Conservation (phyloP, 2,113 vertebrate genomes). For the Pterocles orientalis region DNA sequence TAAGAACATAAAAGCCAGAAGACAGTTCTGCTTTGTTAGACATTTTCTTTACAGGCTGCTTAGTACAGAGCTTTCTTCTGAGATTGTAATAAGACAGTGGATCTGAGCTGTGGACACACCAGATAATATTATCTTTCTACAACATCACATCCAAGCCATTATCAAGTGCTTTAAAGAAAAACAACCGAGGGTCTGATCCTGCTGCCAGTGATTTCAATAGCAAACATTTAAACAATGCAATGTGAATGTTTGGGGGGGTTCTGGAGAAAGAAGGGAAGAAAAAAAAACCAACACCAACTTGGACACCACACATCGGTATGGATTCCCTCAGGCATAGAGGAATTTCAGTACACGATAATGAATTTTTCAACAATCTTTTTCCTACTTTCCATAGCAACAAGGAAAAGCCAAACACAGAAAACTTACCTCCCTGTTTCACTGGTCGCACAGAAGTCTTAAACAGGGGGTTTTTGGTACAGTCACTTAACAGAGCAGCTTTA, state of each 20-base stretch:
- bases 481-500: neutral
- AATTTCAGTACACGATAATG: slow-evolving; percentile 43
- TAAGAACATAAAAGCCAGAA: neutral
- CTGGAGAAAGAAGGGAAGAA: neutral
- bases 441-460: neutral
- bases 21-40: slow-evolving; percentile 3
- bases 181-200: neutral
- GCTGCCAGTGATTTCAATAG: neutral
- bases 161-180: slow-evolving; percentile 28
- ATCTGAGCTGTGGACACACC: slow-evolving; percentile 5
- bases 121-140: slow-evolving; percentile 40
- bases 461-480: fast-evolving
- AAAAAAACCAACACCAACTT: neutral
- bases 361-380: neutral
- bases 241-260: neutral
- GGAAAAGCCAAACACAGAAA: neutral
- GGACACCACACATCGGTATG: neutral
- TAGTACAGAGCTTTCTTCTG: neutral
- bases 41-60: slow-evolving; percentile 1
- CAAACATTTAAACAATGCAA: neutral
- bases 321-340: neutral
- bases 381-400: neutral
- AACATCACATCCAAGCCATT: slow-evolving; percentile 34
- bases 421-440: slow-evolving; percentile 39
- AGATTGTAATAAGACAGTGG: neutral